These are phyloP conservation scores for Drosophila azteca DNA, from an alignment of 1,140 invertebrate species.

Conservation along the genomic window DNA sequence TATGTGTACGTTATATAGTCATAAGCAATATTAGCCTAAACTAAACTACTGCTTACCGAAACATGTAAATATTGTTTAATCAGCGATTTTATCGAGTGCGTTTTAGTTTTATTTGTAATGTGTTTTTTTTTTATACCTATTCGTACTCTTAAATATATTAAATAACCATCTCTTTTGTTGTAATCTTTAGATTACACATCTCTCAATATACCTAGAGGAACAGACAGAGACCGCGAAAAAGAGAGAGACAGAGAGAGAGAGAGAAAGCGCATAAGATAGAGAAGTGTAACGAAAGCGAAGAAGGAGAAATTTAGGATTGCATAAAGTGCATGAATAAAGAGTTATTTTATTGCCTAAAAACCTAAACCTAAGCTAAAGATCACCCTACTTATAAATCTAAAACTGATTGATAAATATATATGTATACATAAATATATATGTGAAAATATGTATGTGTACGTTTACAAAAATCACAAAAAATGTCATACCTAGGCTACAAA, in stretches of 20 bases:
- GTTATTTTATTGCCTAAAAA: conserved; percentile 68
- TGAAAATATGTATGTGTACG: conserved; percentile 56
- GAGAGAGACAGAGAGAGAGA: conserved; percentile 20
- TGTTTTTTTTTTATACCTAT: conserved; percentile 40
- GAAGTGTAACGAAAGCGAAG: conserved; percentile 18
- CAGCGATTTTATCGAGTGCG: conserved; percentile 68
- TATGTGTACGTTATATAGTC: conserved; percentile 79
- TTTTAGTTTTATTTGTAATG: conserved; percentile 58
- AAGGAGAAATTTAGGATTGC: conserved; percentile 16
- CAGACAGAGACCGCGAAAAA: neutral
- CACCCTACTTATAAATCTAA: conserved; percentile 57
- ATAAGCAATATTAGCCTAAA: conserved; percentile 79
- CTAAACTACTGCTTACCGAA: conserved; percentile 28
- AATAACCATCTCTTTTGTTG: conserved; percentile 15
- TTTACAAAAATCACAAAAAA: conserved; percentile 55
- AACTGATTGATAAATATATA: conserved; percentile 53
- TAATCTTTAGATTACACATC: conserved; percentile 17
- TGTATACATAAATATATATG: conserved; percentile 5
- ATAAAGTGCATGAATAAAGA: conserved; percentile 38
- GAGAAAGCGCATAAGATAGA: too few species aligned
- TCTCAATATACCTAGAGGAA: conserved; percentile 1
- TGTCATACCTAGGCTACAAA: conserved; percentile 75
- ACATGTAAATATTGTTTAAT: conserved; percentile 70
- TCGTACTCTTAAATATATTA: conserved; percentile 35
- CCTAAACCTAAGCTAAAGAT: conserved; percentile 51